Evolutionary conservation across 2,113 vertebrate species (phyloP).

Genomic region (Sorex araneus): DNA sequence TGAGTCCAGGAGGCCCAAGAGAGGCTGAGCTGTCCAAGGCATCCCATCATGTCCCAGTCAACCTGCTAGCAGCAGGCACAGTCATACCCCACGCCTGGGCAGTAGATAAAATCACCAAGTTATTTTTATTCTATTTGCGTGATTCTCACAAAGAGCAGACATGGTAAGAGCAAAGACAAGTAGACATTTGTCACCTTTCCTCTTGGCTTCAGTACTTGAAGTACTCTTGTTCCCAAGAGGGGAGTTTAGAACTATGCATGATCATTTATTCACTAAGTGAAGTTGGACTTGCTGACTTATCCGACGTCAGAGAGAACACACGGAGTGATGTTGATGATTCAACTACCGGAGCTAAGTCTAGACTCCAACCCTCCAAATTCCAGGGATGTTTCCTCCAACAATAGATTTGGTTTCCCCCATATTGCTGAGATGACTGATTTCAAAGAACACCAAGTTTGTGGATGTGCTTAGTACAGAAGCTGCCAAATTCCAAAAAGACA

Average conservation of each 20-base stretch:
- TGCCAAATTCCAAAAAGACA: neutral
- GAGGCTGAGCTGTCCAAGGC: neutral
- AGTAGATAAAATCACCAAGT: no score
- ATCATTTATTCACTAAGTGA: neutral
- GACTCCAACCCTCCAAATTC: neutral
- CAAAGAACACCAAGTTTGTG: neutral
- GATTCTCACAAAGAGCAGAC: neutral
- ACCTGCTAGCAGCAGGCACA: neutral
- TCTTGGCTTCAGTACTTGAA: neutral
- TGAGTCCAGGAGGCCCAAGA: neutral
- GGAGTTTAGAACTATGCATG: neutral
- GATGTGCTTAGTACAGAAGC: neutral
- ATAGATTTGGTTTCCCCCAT: neutral
- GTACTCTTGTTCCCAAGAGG: neutral
- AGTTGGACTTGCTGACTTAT: neutral
- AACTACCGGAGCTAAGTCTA: neutral
- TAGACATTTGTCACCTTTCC: neutral
- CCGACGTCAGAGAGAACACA: neutral
- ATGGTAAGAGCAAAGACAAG: neutral
- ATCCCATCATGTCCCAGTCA: fast-evolving
- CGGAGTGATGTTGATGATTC: conserved; percentile 18
- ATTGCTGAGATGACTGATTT: no score
- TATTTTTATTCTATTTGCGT: no score
- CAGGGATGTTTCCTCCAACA: neutral
- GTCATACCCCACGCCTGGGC: neutral